Percentiles rank a stretch among this genome's conserved stretches.
phyloP scores from a whole-genome alignment of 2,113 vertebrate species.

The Cathartes aura region DNA sequence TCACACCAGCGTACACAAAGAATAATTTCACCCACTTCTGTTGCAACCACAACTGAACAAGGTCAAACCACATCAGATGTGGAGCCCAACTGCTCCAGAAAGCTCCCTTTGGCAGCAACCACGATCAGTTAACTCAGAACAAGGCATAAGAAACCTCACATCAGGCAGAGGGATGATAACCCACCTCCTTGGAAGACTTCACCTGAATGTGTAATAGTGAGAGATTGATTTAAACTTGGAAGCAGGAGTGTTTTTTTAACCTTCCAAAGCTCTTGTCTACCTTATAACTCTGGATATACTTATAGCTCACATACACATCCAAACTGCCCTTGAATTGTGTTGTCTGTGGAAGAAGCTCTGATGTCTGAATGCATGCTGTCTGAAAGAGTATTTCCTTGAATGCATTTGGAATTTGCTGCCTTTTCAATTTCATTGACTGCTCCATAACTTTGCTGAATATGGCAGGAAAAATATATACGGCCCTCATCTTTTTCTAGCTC shows the following conservation, averaged over 20 bases:
- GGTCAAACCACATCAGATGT: not conserved
- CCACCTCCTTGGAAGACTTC: not conserved
- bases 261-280: not conserved
- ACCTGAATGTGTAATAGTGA: not conserved
- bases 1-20: fast-evolving
- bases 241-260: not conserved
- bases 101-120: not conserved
- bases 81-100: not conserved
- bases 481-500: not conserved
- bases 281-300: not conserved
- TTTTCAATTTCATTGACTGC: not conserved
- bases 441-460: not conserved
- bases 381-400: not conserved
- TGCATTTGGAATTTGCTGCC: not conserved
- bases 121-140: not conserved
- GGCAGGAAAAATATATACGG: not conserved
- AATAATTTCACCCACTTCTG: not conserved
- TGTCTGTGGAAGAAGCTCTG: not conserved
- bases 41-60: not conserved
- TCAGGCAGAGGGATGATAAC: not conserved
- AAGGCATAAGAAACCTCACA: not conserved
- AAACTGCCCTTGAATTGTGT: not conserved
- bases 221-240: not conserved
- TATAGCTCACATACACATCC: not conserved
- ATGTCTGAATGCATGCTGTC: not conserved